Conservation (phyloP, 2,113 vertebrate genomes). For the Trochalopteron elliotii region DNA sequence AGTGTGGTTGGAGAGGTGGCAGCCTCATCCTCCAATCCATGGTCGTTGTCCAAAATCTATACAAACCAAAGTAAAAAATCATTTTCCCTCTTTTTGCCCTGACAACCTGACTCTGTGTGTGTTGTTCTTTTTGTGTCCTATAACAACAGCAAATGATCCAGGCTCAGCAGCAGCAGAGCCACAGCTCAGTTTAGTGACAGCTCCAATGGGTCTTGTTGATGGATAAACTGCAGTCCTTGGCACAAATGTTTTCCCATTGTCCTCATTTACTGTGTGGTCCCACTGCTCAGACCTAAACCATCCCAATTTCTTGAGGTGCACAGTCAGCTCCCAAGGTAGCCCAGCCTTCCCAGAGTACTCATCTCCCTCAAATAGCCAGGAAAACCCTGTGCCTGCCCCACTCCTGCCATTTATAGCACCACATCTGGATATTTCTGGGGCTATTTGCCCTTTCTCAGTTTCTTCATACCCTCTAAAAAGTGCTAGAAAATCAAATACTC, state of each 20-base stretch:
- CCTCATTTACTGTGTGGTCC: neutral
- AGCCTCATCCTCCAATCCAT: too few species aligned
- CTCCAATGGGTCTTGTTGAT: neutral
- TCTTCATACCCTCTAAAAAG: neutral
- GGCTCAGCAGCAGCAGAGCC: neutral
- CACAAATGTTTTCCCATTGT: neutral
- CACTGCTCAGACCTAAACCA: neutral
- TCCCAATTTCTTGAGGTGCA: too few species aligned
- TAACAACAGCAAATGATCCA: neutral
- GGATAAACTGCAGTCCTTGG: neutral
- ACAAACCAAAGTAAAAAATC: too few species aligned
- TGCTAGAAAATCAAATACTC: neutral
- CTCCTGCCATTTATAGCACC: neutral
- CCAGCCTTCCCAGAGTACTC: neutral
- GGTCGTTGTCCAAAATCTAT: too few species aligned
- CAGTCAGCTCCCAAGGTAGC: neutral
- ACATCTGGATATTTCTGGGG: neutral
- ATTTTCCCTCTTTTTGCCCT: too few species aligned
- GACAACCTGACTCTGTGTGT: too few species aligned
- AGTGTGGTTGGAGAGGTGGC: too few species aligned
- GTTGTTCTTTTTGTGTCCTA: too few species aligned
- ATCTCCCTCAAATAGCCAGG: neutral
- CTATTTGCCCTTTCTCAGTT: neutral
- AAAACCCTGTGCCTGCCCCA: neutral
- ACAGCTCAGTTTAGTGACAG: neutral